Evolutionary conservation across 2,888 invertebrate species (phyloP), one percentile per base, ranked within the genome.

Genomic region (Chelonus formosanus): DNA sequence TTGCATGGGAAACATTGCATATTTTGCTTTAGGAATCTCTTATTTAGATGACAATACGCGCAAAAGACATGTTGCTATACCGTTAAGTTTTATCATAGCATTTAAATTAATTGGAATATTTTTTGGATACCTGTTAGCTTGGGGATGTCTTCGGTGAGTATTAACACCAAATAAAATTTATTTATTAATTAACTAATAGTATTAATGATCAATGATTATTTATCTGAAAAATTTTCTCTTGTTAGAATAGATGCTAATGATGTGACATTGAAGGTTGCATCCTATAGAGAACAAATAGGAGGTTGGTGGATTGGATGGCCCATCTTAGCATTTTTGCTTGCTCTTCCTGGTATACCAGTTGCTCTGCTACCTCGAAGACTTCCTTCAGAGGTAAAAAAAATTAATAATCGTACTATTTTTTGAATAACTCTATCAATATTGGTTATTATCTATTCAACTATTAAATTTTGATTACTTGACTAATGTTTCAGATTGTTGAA

Each of bases 41-140:
- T 90, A 89, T 72, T 82, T 90, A 5, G 90, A 90, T 68, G 90
- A 90, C 71, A 89, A 90, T 75, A 86, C 88, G 0, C 82, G 85
- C 34, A 85, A 84, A 31, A 82, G 85, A 58, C 85, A 87, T 55
- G 85, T 87, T 67, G 85, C 88, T 0, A 84, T 85, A 3, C 79
- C 76, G 10, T 70, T 82, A 7, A 78, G 82, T 3, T 61, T 78
- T 4, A 67, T 77, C 6, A 32, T 83, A 0, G 74, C 80, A 4
- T 73, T 76, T 3, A 81, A 76, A 65, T 55, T 80, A 3, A 50
- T 81, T 3, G 84, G 84, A 32, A 56, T 75, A 5, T 64, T 81
- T 4, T 52, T 80, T 3, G 84, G 84, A 3, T 79, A 75, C 52
- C 5, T 80, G 3, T 57, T 84, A 10, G 82, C 79, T 5, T 84